Percentiles rank a stretch among this genome's conserved stretches.
phyloP scores from a whole-genome alignment of 53 echinoderm and acorn worm genomes.

The Holothuria scabra region DNA sequence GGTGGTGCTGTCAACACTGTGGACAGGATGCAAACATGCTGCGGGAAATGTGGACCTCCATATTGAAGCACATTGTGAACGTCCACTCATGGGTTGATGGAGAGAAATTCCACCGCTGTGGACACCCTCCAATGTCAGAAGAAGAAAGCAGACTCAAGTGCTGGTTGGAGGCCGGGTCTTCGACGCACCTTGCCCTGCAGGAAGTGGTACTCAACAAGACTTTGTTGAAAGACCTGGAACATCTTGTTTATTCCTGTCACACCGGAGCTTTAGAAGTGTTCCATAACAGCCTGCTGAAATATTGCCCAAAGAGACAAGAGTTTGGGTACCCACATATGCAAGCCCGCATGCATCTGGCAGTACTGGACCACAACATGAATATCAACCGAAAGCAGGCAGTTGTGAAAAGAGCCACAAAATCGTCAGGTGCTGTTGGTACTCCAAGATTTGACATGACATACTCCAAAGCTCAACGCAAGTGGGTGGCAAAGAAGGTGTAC shows the following conservation, averaged over 20 bases:
- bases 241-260: constrained; percentile 54
- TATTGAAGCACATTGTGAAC: constrained; percentile 40
- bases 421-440: background rate
- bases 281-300: too few relatives aligned
- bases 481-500: background rate
- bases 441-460: background rate
- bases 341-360: constrained; percentile 39
- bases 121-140: constrained; percentile 26
- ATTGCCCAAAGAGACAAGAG: constrained; percentile 56
- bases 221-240: constrained; percentile 38
- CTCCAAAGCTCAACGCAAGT: background rate
- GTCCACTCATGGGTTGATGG: constrained; percentile 31
- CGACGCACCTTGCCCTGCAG: constrained; percentile 44
- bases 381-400: constrained; percentile 32
- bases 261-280: constrained; percentile 64
- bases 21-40: constrained; percentile 3
- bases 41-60: constrained; percentile 57
- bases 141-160: background rate
- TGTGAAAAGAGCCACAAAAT: constrained; percentile 6
- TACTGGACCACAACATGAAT: too few relatives aligned
- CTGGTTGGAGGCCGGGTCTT: constrained; percentile 50
- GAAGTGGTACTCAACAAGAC: constrained; percentile 41
- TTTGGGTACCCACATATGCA: constrained; percentile 46
- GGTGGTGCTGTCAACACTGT: constrained; percentile 49
- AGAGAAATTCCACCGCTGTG: constrained; percentile 41